Evolutionary conservation across 1,140 invertebrate genomes (phyloP), one percentile per base, ranked within the genome.

Genomic region (Orchestia grillus): DNA sequence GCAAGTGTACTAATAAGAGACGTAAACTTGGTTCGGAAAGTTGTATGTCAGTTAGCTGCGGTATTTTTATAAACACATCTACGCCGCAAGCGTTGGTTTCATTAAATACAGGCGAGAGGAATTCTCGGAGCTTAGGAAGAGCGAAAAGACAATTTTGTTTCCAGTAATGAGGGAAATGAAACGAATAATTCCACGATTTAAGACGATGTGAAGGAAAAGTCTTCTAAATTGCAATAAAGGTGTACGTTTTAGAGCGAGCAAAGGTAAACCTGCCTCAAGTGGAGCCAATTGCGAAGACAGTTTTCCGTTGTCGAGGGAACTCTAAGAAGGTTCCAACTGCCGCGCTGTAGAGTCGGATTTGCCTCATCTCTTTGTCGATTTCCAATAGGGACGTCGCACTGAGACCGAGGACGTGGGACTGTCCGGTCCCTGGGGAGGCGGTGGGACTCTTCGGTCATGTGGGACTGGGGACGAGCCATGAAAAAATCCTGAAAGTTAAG

Each of bases 321-420:
- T 94, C 44, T 44, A 94, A 44, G 44, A 47, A 44, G 92, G 47
- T 44, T 45, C 44, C 43, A 94, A 45, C 19, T 94, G 43, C 44
- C 16, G 43, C 4, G 92, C 44, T n/a, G 92, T 44, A 36, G 92
- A 45, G 8, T 45, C 92, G 47, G 44, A 45, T 45, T 40, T 44
- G 92, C 44, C 92, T 94, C 92, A 94, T 94, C 92, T 94, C 3
- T 19, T 19, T 45, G 41, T 94, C 92, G 92, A 94, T 94, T 94
- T 94, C 92, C 92, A 94, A 94, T 94, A 94, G 44, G 8, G 40
- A 36, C 28, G 43, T 77, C 62, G 36, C 62, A 1, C 11, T 77
- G 62, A 36, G 28, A 36, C 28, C 62, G 11, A 28, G 11, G 62
- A 36, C 62, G 36, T 77, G 62, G 28, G 36, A 36, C 28, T 77